Percentiles rank a stretch among this genome's conserved stretches.
These are phyloP conservation scores for Thaumetopoea pityocampa DNA, from an alignment of 1,140 invertebrate species.

Conservation along the genomic window DNA sequence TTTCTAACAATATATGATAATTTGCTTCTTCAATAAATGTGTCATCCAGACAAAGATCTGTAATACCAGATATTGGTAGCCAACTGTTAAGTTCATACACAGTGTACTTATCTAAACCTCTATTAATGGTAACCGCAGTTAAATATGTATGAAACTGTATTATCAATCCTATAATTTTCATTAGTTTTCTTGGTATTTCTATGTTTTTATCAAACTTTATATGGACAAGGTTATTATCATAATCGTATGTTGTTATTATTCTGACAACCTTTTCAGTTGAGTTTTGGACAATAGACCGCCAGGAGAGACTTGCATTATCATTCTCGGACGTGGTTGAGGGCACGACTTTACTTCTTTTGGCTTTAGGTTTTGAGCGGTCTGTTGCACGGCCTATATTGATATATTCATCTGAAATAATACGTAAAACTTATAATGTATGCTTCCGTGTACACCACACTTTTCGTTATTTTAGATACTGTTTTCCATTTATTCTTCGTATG, in stretches of 20 bases:
- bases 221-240: slow-evolving; percentile 30
- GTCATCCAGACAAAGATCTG: slow-evolving; percentile 41
- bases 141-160: slow-evolving; percentile 31
- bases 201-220: slow-evolving; percentile 35
- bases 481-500: too few species aligned
- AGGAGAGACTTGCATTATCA: slow-evolving; percentile 22
- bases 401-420: slow-evolving; percentile 38
- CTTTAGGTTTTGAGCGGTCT: slow-evolving; percentile 27
- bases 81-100: slow-evolving; percentile 41
- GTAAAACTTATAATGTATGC: too few species aligned
- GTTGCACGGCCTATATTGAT: slow-evolving; percentile 14
- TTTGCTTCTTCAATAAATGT: slow-evolving; percentile 37
- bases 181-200: slow-evolving; percentile 29
- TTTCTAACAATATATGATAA: slow-evolving; percentile 38
- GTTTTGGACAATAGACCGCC: too few species aligned
- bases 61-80: slow-evolving; percentile 33
- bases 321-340: slow-evolving; percentile 22
- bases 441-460: too few species aligned
- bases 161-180: slow-evolving; percentile 37
- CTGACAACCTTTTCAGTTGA: slow-evolving; percentile 13
- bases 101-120: slow-evolving; percentile 27
- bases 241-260: slow-evolving; percentile 31
- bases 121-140: slow-evolving; percentile 30
- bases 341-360: slow-evolving; percentile 19
- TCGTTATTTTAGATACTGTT: too few species aligned